A percentile compares a stretch with the other conserved stretches of the same genome.
These are phyloP conservation scores for Spilarctia lutea DNA, from an alignment of 2,888 invertebrate species.

Conservation along the genomic window DNA sequence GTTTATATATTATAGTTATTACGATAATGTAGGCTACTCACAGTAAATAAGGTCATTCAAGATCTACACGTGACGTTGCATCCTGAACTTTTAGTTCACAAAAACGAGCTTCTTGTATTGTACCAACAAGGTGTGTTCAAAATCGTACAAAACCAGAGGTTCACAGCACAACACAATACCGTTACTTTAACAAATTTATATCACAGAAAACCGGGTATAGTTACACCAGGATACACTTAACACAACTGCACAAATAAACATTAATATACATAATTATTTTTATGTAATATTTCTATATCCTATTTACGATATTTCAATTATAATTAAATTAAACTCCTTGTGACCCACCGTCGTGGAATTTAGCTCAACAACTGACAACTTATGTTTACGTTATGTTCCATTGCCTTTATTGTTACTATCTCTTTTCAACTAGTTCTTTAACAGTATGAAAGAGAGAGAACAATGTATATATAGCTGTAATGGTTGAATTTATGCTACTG, in stretches of 20 bases:
- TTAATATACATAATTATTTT: conserved; percentile 43
- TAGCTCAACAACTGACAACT: conserved; percentile 72
- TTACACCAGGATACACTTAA: conserved; percentile 41
- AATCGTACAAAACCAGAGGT: conserved; percentile 63
- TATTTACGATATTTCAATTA: conserved; percentile 31
- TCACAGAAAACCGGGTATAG: conserved; percentile 50
- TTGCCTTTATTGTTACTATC: conserved; percentile 60
- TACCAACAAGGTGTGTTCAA: conserved; percentile 71
- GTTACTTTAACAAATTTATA: conserved; percentile 69
- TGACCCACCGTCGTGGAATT: conserved; percentile 69
- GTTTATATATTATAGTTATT: conserved; percentile 11
- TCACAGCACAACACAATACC: conserved; percentile 65
- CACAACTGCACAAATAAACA: conserved; percentile 36
- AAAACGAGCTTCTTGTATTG: conserved; percentile 62
- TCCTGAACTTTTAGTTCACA: conserved; percentile 65
- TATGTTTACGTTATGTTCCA: conserved; percentile 76
- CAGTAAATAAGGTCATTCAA: conserved; percentile 48
- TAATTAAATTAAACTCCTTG: conserved; percentile 40
- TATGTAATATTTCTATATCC: conserved; percentile 35
- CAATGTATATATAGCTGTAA: conserved; percentile 43
- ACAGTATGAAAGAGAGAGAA: conserved; percentile 47
- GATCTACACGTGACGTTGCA: conserved; percentile 69
- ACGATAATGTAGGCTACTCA: conserved; percentile 29
- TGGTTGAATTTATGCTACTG: conserved; percentile 42
- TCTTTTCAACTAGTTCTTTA: conserved; percentile 46